Percentiles rank a stretch among this genome's conserved stretches.
Conservation (phyloP, 2,888 invertebrate species). For the Caenorhabditis doughertyi region DNA sequence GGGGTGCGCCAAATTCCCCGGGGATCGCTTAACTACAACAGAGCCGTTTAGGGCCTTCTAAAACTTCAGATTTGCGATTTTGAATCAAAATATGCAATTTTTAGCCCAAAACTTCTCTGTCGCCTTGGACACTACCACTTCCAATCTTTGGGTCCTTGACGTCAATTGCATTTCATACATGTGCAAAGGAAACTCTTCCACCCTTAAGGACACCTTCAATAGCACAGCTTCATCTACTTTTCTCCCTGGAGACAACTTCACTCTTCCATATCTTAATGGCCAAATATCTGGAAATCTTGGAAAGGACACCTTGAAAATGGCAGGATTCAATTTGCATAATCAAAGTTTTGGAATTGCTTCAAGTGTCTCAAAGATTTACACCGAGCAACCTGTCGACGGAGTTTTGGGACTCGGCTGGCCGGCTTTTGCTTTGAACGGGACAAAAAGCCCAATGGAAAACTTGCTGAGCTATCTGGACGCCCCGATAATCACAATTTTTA, state of each 20-base stretch:
- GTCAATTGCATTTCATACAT: constrained; percentile 67
- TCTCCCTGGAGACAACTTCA: constrained; percentile 44
- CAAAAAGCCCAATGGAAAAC: constrained; percentile 93
- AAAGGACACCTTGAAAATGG: constrained; percentile 68
- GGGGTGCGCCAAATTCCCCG: too few species aligned
- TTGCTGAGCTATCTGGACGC: constrained; percentile 89
- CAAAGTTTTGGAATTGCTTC: constrained; percentile 74
- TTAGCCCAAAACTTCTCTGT: constrained; percentile 69
- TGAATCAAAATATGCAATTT: background rate
- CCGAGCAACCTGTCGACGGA: constrained; percentile 77
- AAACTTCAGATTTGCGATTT: too few species aligned
- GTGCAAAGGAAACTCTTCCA: constrained; percentile 68
- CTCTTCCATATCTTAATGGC: constrained; percentile 74
- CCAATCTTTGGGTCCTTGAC: constrained; percentile 77
- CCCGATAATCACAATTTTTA: constrained; percentile 95
- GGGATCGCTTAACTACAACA: too few species aligned
- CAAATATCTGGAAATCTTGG: constrained; percentile 71
- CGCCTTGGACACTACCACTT: constrained; percentile 75
- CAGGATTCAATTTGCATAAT: constrained; percentile 67
- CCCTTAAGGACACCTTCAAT: constrained; percentile 73
- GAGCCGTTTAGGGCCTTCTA: too few species aligned
- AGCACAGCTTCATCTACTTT: constrained; percentile 66
- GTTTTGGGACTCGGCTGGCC: constrained; percentile 80
- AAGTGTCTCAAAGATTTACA: constrained; percentile 68
- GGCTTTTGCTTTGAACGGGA: constrained; percentile 91